Evolutionary conservation across 2,113 vertebrate species (phyloP).

Genomic region (Hippocampus guttulatus): DNA sequence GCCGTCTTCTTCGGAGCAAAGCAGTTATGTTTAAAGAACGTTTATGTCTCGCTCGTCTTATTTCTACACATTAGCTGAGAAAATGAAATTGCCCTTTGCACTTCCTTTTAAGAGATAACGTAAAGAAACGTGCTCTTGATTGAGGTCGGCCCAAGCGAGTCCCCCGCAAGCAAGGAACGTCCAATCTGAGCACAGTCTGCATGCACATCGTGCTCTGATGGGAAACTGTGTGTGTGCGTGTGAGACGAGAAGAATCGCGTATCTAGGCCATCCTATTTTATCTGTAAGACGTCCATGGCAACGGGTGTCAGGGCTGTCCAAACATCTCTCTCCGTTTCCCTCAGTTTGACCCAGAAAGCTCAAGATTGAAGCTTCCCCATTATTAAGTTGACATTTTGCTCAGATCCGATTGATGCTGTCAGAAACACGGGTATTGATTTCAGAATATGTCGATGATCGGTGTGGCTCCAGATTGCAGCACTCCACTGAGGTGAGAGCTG

Average conservation of each 20-base stretch:
- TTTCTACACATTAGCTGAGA: background rate
- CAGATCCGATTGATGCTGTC: background rate
- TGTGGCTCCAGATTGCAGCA: background rate
- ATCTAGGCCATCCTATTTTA: conserved; percentile 54
- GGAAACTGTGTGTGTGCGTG: conserved; percentile 11
- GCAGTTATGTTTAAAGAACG: background rate
- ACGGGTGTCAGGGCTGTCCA: background rate
- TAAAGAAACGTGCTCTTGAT: conserved; percentile 2
- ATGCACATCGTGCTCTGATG: background rate
- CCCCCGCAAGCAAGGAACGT: background rate
- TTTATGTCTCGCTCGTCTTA: background rate
- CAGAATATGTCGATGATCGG: background rate
- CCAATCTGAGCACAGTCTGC: conserved; percentile 1
- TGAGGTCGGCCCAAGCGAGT: background rate
- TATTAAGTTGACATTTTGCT: background rate
- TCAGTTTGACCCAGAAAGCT: background rate
- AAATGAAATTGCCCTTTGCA: background rate
- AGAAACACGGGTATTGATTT: background rate
- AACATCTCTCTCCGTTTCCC: background rate
- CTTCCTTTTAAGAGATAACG: background rate
- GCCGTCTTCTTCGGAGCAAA: background rate
- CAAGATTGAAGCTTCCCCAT: background rate
- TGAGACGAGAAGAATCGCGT: conserved; percentile 4
- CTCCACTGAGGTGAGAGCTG: background rate
- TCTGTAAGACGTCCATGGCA: conserved; percentile 39